Conservation (phyloP, 2,888 invertebrate genomes). For the Lasius fuliginosus region DNA sequence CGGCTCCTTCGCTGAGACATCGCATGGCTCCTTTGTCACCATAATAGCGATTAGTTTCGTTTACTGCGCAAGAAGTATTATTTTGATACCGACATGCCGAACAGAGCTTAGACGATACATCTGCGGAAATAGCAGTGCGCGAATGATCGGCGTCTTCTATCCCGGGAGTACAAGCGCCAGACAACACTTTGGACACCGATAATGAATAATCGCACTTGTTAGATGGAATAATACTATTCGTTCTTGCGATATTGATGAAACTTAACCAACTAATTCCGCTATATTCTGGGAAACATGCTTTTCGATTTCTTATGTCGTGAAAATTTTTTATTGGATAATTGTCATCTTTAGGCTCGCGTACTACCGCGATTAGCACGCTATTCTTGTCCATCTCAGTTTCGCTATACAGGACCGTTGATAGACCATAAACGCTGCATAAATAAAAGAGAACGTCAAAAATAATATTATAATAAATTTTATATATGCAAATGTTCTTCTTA, state of each 20-base stretch:
- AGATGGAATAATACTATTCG: constrained; percentile 86
- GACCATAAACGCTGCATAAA: constrained; percentile 87
- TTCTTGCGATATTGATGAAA: constrained; percentile 88
- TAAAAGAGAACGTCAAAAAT: neutral
- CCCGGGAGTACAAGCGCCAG: constrained; percentile 89
- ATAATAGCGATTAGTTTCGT: constrained; percentile 87
- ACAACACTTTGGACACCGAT: constrained; percentile 88
- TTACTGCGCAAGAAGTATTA: constrained; percentile 87
- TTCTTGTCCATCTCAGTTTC: constrained; percentile 88
- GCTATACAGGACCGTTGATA: constrained; percentile 88
- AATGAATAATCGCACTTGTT: constrained; percentile 87
- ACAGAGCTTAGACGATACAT: constrained; percentile 67
- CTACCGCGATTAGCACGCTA: constrained; percentile 87
- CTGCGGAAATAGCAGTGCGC: constrained; percentile 23
- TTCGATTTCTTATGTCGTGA: constrained; percentile 87
- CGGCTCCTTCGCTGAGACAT: constrained; percentile 87
- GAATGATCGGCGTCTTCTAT: constrained; percentile 87
- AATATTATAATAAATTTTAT: constrained; percentile 13
- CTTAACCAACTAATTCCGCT: constrained; percentile 90
- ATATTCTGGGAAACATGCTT: constrained; percentile 90
- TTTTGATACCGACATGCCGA: constrained; percentile 73
- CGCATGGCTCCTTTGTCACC: constrained; percentile 89
- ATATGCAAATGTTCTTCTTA: neutral
- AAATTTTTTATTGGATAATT: constrained; percentile 86
- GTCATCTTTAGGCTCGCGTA: constrained; percentile 85